Percentiles rank a stretch among this genome's conserved stretches.
Evolutionary conservation across 2,888 invertebrate genomes (phyloP).

Genomic region (Apocheima hispidaria): DNA sequence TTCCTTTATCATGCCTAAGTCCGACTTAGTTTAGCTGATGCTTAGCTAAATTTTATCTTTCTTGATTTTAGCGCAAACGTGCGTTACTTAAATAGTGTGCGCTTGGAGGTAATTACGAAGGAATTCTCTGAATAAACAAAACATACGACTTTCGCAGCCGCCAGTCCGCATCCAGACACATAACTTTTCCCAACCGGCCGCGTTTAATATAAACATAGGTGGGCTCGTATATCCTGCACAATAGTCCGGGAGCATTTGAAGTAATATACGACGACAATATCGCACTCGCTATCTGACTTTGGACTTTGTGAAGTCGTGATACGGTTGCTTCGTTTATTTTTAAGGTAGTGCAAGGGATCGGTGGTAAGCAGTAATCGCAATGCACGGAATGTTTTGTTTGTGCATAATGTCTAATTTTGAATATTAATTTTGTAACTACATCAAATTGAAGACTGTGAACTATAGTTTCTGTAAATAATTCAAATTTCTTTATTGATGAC

Average conservation of each 20-base stretch:
- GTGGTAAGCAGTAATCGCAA: slow-evolving; percentile 7
- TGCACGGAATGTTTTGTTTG: not conserved
- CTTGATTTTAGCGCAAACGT: not conserved
- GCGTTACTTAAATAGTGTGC: not conserved
- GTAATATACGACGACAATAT: slow-evolving; percentile 28
- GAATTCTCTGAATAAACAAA: slow-evolving; percentile 20
- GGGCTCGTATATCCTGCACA: slow-evolving; percentile 31
- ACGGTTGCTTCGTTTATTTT: slow-evolving; percentile 11
- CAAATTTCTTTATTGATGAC: no score
- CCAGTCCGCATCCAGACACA: slow-evolving; percentile 26
- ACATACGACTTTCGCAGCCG: slow-evolving; percentile 5
- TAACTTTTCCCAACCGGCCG: slow-evolving; percentile 28
- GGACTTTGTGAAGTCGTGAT: slow-evolving; percentile 5
- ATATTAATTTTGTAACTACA: not conserved
- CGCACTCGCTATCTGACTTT: slow-evolving; percentile 1
- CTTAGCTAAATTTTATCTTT: not conserved
- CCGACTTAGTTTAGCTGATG: not conserved
- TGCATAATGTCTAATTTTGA: slow-evolving; percentile 5
- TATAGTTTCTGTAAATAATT: no score
- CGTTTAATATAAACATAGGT: slow-evolving; percentile 36
- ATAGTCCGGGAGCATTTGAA: slow-evolving; percentile 23
- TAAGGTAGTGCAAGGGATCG: not conserved
- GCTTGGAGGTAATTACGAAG: slow-evolving; percentile 2
- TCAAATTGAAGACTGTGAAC: no score
- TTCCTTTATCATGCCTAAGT: no score